Evolutionary conservation across 1,140 invertebrate genomes (phyloP).

Genomic region (Bombus huntii): DNA sequence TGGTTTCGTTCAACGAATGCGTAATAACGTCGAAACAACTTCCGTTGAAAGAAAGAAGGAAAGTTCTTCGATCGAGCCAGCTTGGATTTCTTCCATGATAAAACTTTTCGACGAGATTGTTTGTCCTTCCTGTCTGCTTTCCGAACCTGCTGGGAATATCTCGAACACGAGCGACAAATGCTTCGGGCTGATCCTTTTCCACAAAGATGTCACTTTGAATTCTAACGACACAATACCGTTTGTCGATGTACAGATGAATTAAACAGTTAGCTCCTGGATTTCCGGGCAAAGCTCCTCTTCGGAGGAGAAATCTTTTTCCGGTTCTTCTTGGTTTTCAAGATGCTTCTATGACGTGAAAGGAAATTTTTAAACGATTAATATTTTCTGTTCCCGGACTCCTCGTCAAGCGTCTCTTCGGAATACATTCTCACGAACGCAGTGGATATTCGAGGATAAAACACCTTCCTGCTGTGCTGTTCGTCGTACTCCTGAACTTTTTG

Average conservation of each 20-base stretch:
- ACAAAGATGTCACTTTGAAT: neutral
- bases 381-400: neutral
- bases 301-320: no score
- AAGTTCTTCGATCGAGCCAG: neutral
- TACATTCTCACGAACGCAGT: neutral
- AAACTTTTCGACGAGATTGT: conserved; percentile 29
- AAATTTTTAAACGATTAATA: neutral
- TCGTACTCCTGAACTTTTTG: neutral
- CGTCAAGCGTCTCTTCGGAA: neutral
- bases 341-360: no score
- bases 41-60: neutral
- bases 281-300: no score
- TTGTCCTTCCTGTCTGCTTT: neutral
- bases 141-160: neutral
- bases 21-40: conserved; percentile 19
- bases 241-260: neutral
- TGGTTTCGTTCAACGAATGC: conserved; percentile 7
- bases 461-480: no score
- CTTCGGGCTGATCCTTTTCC: neutral
- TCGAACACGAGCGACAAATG: neutral
- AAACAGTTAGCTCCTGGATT: no score
- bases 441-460: conserved; percentile 16
- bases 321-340: no score
- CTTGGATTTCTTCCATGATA: conserved; percentile 6
- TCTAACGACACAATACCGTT: neutral